Base-by-base conservation (phyloP, 1,140 invertebrate genomes). In the Anagrus nilaparvatae region DNA sequence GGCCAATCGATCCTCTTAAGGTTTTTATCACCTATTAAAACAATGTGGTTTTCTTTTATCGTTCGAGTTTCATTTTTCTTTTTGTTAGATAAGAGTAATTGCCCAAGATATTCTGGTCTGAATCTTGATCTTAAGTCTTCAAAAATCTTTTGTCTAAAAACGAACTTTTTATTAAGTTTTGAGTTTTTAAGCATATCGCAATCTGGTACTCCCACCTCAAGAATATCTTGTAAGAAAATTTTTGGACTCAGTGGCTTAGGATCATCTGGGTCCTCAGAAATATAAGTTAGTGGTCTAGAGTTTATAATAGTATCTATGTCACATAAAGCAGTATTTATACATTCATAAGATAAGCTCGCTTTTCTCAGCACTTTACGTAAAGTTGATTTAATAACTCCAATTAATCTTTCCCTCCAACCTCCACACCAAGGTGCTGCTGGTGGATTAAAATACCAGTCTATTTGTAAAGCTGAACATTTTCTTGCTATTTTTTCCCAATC, bases 391-490 rank as follows among this genome's bases (percentile, higher is more conserved):
- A 47, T 27, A 0, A 53, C 16, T 32, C 54, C 28, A 12, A 57
- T 48, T n/a, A 60, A 17, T 17, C 60, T n/a, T 33, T 61, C 53
- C 53, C 53, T 59, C 21, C 24, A 53, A 4, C 51, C 51, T 9
- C 50, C 52, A 54, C 54, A 59, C 57, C 58, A 61, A 7, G 61
- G 28, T 5, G 58, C 51, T 19, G 48, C 35, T n/a, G 61, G 54
- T 8, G 56, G 56, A 44, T 55, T 59, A 44, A 65, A 60, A 8
- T 49, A 43, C 53, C 58, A 63, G 6, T 43, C 5, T 23, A 64
- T 64, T 17, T 40, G 24, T 40, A 45, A 16, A 8, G 19, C 48
- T 0, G 33, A 13, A 32, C 35, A 40, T 10, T n/a, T n/a, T n/a
- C n/a, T n/a, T 40, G 33, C 23, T 37, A 29, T 7, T n/a, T 21